Conservation (phyloP, 2,888 invertebrate genomes). For the Leucophora obtusa region DNA sequence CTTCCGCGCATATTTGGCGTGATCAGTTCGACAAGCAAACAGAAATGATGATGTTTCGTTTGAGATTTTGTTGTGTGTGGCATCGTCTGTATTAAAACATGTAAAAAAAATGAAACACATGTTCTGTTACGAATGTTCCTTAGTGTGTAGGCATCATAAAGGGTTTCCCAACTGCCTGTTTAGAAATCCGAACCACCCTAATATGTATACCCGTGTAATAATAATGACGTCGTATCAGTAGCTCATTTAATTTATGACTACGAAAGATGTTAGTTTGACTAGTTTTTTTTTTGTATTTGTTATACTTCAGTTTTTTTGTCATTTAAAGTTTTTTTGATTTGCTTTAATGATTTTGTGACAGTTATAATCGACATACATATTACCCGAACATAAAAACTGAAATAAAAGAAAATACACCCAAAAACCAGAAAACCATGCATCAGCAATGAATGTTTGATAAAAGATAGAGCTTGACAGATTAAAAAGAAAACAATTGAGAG, state of each 20-base stretch:
- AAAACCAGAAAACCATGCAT: not conserved
- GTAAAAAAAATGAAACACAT: too few relatives aligned
- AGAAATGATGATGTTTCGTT: too few relatives aligned
- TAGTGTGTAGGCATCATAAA: too few relatives aligned
- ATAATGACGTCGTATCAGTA: conserved; percentile 23
- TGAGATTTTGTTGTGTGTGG: too few relatives aligned
- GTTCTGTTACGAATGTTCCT: too few relatives aligned
- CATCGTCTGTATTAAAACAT: too few relatives aligned
- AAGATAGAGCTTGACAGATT: not conserved
- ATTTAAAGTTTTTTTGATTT: conserved; percentile 17
- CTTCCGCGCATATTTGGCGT: too few relatives aligned
- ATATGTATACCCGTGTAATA: not conserved
- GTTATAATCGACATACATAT: conserved; percentile 45
- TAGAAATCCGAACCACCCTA: not conserved
- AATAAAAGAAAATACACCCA: conserved; percentile 20
- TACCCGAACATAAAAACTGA: conserved; percentile 9
- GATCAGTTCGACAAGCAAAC: too few relatives aligned
- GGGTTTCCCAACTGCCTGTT: too few relatives aligned
- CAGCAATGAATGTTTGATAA: conserved; percentile 16
- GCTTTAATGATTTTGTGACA: conserved; percentile 58
- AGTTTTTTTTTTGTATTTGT: conserved; percentile 12
- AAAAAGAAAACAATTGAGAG: not conserved
- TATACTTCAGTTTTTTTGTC: conserved; percentile 5
- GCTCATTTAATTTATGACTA: conserved; percentile 31
- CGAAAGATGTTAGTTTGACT: conserved; percentile 27